These are phyloP conservation scores for Protaetia brevitarsis DNA, from an alignment of 1,140 invertebrate genomes.

Conservation along the genomic window DNA sequence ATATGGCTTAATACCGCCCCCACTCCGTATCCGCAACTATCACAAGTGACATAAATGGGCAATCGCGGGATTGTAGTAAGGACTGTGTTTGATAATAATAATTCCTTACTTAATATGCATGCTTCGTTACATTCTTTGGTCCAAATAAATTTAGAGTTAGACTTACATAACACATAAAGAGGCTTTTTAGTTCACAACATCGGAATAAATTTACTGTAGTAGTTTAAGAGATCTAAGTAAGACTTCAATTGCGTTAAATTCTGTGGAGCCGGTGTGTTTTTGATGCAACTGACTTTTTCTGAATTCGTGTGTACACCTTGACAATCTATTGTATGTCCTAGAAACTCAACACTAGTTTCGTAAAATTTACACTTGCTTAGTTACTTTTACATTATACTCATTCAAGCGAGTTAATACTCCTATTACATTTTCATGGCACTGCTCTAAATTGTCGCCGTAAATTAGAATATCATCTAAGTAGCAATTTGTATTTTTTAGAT, in stretches of 20 bases:
- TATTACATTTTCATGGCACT: slow-evolving; percentile 3
- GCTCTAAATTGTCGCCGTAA: slow-evolving; percentile 31
- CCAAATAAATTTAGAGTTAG: slow-evolving; percentile 28
- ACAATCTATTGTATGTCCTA: no score
- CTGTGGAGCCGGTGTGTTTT: slow-evolving; percentile 32
- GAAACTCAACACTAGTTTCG: no score
- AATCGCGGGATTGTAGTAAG: slow-evolving; percentile 39
- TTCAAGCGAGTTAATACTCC: not conserved
- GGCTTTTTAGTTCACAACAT: slow-evolving; percentile 43
- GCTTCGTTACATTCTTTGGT: not conserved
- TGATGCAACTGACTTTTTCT: not conserved
- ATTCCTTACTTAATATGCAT: not conserved
- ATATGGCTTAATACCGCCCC: slow-evolving; percentile 44
- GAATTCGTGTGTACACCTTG: not conserved
- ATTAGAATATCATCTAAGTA: slow-evolving; percentile 43
- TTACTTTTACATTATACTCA: no score
- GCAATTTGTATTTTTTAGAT: slow-evolving; percentile 28
- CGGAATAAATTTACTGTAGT: slow-evolving; percentile 46
- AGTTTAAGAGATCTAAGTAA: slow-evolving; percentile 48
- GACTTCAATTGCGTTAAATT: slow-evolving; percentile 40
- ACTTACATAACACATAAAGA: slow-evolving; percentile 46
- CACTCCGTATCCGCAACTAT: slow-evolving; percentile 43
- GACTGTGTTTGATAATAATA: slow-evolving; percentile 31
- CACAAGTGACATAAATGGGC: slow-evolving; percentile 39
- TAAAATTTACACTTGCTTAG: no score